Evolutionary conservation across 1,140 invertebrate species (phyloP).

Genomic region (Lepidurus packardi): DNA sequence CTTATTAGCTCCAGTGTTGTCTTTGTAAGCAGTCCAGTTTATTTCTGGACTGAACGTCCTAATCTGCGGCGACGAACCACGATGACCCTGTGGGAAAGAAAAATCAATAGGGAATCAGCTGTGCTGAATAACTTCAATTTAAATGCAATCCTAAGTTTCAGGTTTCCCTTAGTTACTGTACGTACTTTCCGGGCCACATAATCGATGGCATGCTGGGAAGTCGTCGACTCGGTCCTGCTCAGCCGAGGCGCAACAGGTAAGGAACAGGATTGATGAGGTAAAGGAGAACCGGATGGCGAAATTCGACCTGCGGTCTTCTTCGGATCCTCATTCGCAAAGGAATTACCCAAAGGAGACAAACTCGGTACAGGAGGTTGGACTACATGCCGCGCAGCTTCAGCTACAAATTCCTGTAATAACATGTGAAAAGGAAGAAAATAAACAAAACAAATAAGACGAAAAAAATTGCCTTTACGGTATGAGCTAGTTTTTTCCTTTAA

Average conservation of each 20-base stretch:
- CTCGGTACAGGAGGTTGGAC: conserved; percentile 24
- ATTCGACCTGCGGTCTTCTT: background rate
- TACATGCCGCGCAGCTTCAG: conserved; percentile 22
- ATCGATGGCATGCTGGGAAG: conserved; percentile 71
- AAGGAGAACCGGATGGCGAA: conserved; percentile 19
- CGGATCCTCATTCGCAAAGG: background rate
- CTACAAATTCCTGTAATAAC: background rate
- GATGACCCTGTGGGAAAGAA: conserved; percentile 50
- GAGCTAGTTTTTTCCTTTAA: background rate
- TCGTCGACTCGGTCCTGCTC: conserved; percentile 64
- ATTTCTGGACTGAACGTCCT: conserved; percentile 30
- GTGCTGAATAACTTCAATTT: background rate
- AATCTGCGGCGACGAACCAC: conserved; percentile 71
- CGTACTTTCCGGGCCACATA: conserved; percentile 47
- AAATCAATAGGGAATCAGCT: background rate
- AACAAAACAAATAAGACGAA: background rate
- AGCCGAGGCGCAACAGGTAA: conserved; percentile 49
- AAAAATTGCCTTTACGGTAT: background rate
- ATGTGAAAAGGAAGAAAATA: background rate
- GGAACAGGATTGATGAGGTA: conserved; percentile 52
- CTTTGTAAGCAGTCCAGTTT: background rate
- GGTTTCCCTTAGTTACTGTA: background rate
- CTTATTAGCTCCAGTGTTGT: background rate
- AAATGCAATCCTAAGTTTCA: conserved; percentile 24
- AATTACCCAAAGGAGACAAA: background rate